Conservation (phyloP, 1,140 invertebrate species). For the Vanessa tameamea region DNA sequence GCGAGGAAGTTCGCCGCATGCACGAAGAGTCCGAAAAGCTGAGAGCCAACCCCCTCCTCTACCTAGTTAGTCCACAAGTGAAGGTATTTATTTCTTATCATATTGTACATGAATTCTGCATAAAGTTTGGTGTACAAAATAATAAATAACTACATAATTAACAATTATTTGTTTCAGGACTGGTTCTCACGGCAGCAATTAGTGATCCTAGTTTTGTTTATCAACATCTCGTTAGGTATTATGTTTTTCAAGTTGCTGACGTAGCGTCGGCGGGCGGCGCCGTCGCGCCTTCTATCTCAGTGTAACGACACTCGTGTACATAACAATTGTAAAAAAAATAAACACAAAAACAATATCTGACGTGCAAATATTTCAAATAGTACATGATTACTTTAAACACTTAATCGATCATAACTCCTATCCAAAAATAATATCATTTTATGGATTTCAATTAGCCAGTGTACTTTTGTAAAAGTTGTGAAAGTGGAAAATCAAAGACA, state of each 20-base stretch:
- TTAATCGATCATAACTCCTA: constrained; percentile 21
- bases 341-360: constrained; percentile 43
- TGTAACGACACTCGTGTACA: constrained; percentile 34
- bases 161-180: constrained; percentile 85
- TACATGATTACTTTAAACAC: constrained; percentile 20
- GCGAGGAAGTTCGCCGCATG: constrained; percentile 95
- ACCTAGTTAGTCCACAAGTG: constrained; percentile 97
- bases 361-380: constrained; percentile 47
- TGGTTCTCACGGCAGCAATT: constrained; percentile 98
- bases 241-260: constrained; percentile 98
- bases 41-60: constrained; percentile 95
- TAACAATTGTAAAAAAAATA: constrained; percentile 35
- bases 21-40: constrained; percentile 95
- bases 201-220: constrained; percentile 95
- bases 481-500: constrained; percentile 64
- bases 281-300: constrained; percentile 51
- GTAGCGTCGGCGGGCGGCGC: constrained; percentile 83
- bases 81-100: constrained; percentile 86
- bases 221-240: constrained; percentile 97
- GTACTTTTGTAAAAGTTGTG: constrained; percentile 68
- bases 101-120: constrained; percentile 1
- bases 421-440: constrained; percentile 20
- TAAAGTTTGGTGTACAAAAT: background rate
- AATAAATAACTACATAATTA: background rate
- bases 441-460: constrained; percentile 73